A percentile compares a stretch with the other conserved stretches of the same genome.
phyloP scores from a whole-genome alignment of 2,797 vertebrate species.

The Sarcophilus harrisii region DNA sequence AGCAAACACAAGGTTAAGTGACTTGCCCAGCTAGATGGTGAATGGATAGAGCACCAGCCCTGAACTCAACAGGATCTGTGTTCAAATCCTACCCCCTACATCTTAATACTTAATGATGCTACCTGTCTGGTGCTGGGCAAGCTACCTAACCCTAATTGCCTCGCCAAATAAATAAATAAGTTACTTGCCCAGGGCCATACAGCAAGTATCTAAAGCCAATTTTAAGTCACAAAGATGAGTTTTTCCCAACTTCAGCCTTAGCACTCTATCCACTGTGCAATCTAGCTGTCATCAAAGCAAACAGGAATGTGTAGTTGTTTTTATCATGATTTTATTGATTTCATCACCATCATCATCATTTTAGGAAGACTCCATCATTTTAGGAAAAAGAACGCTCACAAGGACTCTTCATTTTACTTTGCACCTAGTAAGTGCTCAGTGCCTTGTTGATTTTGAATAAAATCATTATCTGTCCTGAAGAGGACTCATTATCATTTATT shows the following conservation, averaged over 20 bases:
- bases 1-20: too few relatives aligned
- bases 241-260: background rate
- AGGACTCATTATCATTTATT: background rate
- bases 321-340: background rate
- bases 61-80: too few relatives aligned
- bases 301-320: background rate
- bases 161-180: too few relatives aligned
- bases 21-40: too few relatives aligned
- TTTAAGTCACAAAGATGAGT: background rate
- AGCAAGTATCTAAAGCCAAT: background rate
- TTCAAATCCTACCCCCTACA: too few relatives aligned
- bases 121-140: too few relatives aligned
- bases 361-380: background rate
- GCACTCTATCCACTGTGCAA: background rate
- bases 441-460: background rate
- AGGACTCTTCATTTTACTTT: background rate
- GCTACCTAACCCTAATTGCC: too few relatives aligned
- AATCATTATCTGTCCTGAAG: background rate
- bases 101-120: too few relatives aligned
- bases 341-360: background rate
- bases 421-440: background rate
- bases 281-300: background rate
- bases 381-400: background rate
- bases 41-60: too few relatives aligned
- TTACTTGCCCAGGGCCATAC: background rate